Conservation (phyloP, 2,888 invertebrate species). For the Noctua fimbriata region DNA sequence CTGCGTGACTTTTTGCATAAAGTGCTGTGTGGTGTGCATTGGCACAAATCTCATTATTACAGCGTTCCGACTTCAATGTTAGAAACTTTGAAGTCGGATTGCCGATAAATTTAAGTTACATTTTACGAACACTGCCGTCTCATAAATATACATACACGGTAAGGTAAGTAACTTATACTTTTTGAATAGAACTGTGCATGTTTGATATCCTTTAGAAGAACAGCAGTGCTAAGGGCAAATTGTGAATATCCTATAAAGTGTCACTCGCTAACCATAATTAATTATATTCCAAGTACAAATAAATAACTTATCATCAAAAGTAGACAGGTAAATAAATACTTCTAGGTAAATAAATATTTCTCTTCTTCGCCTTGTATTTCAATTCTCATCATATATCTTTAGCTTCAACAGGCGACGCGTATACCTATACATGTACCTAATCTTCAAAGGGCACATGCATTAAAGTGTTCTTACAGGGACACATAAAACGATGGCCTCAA, state of each 20-base stretch:
- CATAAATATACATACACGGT: no score
- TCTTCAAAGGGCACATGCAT: constrained; percentile 4
- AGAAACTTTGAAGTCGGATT: no score
- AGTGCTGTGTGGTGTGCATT: no score
- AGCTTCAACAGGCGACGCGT: neutral
- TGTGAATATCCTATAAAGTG: neutral
- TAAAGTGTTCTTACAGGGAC: neutral
- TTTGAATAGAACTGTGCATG: no score
- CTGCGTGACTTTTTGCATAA: no score
- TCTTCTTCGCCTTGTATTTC: neutral
- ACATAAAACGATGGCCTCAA: neutral
- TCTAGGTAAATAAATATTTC: neutral
- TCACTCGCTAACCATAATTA: neutral
- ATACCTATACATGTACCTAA: neutral
- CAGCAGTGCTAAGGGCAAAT: neutral
- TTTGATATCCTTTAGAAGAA: no score
- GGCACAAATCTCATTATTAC: no score
- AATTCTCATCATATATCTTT: neutral
- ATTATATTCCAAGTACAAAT: neutral
- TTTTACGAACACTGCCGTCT: no score
- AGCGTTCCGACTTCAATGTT: no score
- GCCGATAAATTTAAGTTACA: no score
- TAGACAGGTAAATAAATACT: neutral
- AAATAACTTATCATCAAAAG: neutral
- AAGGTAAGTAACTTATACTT: no score